Percentiles rank a stretch among this genome's conserved stretches.
These are phyloP conservation scores for Astreopora myriophthalma DNA, from an alignment of 64 coral and sea anemone species.

Conservation along the genomic window DNA sequence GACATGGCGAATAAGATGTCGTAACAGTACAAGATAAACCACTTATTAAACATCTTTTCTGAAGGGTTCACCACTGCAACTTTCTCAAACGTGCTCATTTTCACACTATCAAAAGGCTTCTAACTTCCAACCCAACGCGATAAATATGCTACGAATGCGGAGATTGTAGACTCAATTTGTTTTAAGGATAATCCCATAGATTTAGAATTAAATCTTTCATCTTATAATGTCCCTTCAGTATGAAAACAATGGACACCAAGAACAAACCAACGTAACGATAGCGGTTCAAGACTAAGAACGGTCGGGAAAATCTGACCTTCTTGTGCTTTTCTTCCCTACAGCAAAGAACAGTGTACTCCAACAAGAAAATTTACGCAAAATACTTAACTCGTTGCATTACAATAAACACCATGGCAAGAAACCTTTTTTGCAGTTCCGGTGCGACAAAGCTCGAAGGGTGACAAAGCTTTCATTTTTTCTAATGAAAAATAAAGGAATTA, in stretches of 20 bases:
- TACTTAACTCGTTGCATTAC: no score
- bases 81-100: not conserved
- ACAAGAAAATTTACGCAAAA: no score
- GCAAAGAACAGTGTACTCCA: not conserved
- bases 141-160: not conserved
- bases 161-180: not conserved
- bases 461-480: no score
- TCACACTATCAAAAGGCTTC: not conserved
- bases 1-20: no score
- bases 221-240: not conserved
- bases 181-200: not conserved
- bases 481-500: no score
- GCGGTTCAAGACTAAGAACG: not conserved
- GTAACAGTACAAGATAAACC: no score
- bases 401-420: no score
- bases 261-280: not conserved
- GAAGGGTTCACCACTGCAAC: not conserved
- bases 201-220: not conserved
- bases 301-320: not conserved
- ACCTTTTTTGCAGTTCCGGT: no score
- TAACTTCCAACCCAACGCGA: not conserved
- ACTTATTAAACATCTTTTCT: not conserved
- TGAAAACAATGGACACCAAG: not conserved
- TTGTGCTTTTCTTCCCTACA: not conserved
- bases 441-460: no score